Evolutionary conservation across 2,113 vertebrate species (phyloP).

Genomic region (Leucopsar rothschildi): DNA sequence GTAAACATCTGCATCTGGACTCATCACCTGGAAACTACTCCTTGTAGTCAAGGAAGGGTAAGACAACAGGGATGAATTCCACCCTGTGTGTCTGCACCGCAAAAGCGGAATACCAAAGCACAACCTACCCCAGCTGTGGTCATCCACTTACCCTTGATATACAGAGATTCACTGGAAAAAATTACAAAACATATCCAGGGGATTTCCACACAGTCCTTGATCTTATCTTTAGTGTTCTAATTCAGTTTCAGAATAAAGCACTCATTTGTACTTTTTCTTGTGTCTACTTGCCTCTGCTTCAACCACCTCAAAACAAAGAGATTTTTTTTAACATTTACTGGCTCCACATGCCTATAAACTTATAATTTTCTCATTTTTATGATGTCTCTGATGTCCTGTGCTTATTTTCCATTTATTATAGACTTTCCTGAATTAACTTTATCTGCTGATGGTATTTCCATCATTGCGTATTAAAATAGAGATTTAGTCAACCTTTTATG

Average conservation of each 20-base stretch:
- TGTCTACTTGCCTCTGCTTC: slow-evolving; percentile 54
- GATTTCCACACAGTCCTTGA: slow-evolving; percentile 51
- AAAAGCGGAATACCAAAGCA: not conserved
- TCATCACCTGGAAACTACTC: not conserved
- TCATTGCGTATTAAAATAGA: not conserved
- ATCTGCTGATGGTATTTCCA: not conserved
- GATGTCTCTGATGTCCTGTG: not conserved
- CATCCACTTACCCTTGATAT: slow-evolving; percentile 21
- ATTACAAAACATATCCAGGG: slow-evolving; percentile 26
- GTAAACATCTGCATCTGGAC: not conserved
- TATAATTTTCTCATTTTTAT: not conserved
- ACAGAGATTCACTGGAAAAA: slow-evolving; percentile 21
- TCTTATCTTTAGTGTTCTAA: slow-evolving; percentile 47
- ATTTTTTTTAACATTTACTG: slow-evolving; percentile 9
- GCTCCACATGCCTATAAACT: not conserved
- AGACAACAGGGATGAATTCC: not conserved
- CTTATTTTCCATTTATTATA: not conserved
- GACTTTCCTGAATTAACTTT: not conserved
- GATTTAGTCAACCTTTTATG: not conserved
- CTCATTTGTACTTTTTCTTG: slow-evolving; percentile 50
- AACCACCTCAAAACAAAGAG: slow-evolving; percentile 12
- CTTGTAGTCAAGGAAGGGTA: not conserved
- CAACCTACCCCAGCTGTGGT: not conserved
- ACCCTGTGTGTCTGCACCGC: not conserved
- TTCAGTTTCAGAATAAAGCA: slow-evolving; percentile 33